Base-by-base conservation (phyloP, 2,113 vertebrate species). In the Semnornis frantzii region DNA sequence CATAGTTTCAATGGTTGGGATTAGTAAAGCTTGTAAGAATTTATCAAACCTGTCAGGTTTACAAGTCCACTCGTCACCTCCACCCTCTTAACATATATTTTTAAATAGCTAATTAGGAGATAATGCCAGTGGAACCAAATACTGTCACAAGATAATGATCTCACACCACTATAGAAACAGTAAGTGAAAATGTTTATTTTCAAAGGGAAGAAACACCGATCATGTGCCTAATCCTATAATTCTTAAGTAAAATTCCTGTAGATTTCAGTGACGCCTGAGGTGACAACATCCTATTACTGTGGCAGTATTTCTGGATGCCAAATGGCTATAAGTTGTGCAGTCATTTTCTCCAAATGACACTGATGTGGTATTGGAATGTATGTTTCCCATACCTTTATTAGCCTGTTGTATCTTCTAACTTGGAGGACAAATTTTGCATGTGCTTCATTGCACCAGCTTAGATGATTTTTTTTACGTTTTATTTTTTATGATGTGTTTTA, bases 351-450 rank as follows among this genome's bases (percentile, higher is more conserved):
- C 91, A 92, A 95, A 93, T 94, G 62, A 91, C 83, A 76, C 80
- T 71, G 79, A 77, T 82, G 88, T 75, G 87, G 60, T 71, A 72
- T 59, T 63, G 93, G 86, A 96, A 94, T 93, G 95, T 87, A 94
- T 95, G 91, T 96, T 97, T 90, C 64, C 44, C 33, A 91, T 95
- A 95, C 96, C 94, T 96, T 97, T 94, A 96, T 92, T 97, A 95
- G 94, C 77, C 81, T 82, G 77, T 84, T 96, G 85, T 88, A 92
- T 76, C 82, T 94, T 78, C 80, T 90, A 23, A 83, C 71, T 94
- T 94, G 88, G 74, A 96, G 93, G 81, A 95, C 89, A 87, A 89
- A 90, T 92, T 93, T 66, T 90, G 71, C 59, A 63, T 83, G 71
- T 92, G 77, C 85, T 89, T 92, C 94, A 92, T 66, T 95, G 87